Evolutionary conservation across 2,113 vertebrate species (phyloP).

Genomic region (Stigmatopora argus): DNA sequence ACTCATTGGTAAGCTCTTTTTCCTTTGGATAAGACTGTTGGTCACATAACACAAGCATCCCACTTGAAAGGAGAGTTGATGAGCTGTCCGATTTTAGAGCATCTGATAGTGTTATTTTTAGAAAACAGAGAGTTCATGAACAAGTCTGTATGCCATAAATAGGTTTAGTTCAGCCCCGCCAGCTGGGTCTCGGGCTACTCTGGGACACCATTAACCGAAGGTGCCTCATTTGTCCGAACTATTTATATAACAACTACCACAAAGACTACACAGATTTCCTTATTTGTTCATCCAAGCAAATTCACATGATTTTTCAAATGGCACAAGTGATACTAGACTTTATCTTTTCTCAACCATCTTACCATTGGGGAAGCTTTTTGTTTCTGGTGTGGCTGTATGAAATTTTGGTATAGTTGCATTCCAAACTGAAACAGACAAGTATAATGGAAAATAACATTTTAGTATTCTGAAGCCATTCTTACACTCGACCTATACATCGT

Average conservation of each 20-base stretch:
- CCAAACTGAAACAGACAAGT: conserved; percentile 77
- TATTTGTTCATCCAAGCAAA: background rate
- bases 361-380: conserved; percentile 88
- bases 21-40: conserved; percentile 27
- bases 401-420: conserved; percentile 95
- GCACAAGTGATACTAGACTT: background rate
- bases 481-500: background rate
- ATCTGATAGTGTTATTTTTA: conserved; percentile 72
- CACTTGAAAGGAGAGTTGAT: conserved; percentile 55
- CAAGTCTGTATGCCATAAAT: conserved; percentile 56
- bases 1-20: background rate
- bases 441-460: background rate
- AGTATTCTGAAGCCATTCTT: background rate
- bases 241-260: conserved; percentile 13
- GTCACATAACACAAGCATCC: conserved; percentile 43
- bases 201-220: conserved; percentile 39
- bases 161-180: conserved; percentile 42
- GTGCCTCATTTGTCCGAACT: conserved; percentile 37
- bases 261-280: conserved; percentile 1
- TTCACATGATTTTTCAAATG: background rate
- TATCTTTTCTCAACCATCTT: conserved; percentile 37
- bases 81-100: conserved; percentile 68
- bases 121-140: conserved; percentile 45
- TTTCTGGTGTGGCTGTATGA: conserved; percentile 85
- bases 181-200: conserved; percentile 48